Evolutionary conservation across 2,797 vertebrate species (phyloP), one percentile per base, ranked within the genome.

Genomic region (Vipera ursinii): DNA sequence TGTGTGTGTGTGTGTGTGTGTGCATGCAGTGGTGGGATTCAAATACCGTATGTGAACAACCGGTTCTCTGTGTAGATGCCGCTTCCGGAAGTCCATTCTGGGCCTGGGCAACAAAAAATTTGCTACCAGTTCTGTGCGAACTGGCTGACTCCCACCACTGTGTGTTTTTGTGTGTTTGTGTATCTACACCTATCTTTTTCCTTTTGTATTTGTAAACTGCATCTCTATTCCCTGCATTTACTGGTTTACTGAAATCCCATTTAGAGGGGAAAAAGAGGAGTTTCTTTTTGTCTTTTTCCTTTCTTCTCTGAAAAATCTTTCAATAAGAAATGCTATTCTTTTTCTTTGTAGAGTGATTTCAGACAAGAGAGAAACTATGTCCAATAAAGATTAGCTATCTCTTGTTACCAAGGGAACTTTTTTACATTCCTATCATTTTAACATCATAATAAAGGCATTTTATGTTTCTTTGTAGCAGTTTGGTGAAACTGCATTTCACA

Each of bases 401-500:
- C 53, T n/a, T 48, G 87, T 60, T 92, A 55, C 61, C 73, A 13
- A 0, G 2, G 28, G 90, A 89, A 91, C 89, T 93, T 93, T 89
- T 32, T 59, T 87, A 0, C 15, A 3, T 94, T 92, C 78, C 13
- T 53, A 93, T 87, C 69, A 20, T n/a, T 4, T 94, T 90, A 53
- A 3, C 20, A 0, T 91, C n/a, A 13, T 53, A 65, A 4, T 3
- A 7, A 56, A 0, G 5, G 0, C 26, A 22, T 92, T 90, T 94
- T 92, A 88, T 57, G 89, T 48, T 89, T n/a, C 51, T 92, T 90
- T 57, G 38, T 85, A 87, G 48, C 56, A 78, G 55, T 28, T 4
- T 82, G 26, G 85, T 32, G 9, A 22, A 89, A 73, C n/a, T 32
- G n/a, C 20, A 82, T 90, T 90, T 73, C 38, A 10, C 9, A 0